phyloP scores from a whole-genome alignment of 2,888 invertebrate genomes.

The Labia minor region DNA sequence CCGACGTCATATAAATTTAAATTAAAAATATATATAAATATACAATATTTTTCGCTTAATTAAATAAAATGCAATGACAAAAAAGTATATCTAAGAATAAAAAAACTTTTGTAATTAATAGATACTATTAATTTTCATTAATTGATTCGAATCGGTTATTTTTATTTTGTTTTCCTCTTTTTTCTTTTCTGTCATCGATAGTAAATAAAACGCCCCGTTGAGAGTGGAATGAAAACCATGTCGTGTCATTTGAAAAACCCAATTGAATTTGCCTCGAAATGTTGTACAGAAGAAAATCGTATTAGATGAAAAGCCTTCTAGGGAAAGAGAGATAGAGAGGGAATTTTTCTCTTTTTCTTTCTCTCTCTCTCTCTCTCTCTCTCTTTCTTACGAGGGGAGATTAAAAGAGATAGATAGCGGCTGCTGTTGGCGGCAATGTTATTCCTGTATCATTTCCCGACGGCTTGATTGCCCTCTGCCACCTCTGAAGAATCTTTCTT shows the following conservation, averaged over 20 bases:
- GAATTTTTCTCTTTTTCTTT: no score
- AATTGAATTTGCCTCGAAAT: conserved; percentile 13
- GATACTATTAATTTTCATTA: no score
- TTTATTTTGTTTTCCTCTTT: not conserved
- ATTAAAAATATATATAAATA: no score
- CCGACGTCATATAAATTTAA: no score
- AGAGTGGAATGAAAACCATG: not conserved
- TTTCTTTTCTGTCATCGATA: not conserved
- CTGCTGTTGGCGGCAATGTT: conserved; percentile 13
- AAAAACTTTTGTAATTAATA: no score
- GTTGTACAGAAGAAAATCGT: conserved; percentile 1
- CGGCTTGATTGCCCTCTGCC: conserved; percentile 3
- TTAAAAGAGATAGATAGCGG: conserved; percentile 5
- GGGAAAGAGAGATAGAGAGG: not conserved
- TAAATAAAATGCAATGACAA: no score
- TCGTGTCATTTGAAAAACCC: not conserved
- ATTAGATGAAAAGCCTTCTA: conserved; percentile 5
- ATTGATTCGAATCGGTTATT: no score
- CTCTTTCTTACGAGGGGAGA: conserved; percentile 6
- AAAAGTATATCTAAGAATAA: no score
- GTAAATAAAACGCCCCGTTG: not conserved
- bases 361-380: no score
- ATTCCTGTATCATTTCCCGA: conserved; percentile 8
- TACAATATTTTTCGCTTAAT: no score
- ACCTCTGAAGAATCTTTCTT: not conserved